phyloP scores from a whole-genome alignment of 2,888 invertebrate genomes.

The Tanypteryx hageni region DNA sequence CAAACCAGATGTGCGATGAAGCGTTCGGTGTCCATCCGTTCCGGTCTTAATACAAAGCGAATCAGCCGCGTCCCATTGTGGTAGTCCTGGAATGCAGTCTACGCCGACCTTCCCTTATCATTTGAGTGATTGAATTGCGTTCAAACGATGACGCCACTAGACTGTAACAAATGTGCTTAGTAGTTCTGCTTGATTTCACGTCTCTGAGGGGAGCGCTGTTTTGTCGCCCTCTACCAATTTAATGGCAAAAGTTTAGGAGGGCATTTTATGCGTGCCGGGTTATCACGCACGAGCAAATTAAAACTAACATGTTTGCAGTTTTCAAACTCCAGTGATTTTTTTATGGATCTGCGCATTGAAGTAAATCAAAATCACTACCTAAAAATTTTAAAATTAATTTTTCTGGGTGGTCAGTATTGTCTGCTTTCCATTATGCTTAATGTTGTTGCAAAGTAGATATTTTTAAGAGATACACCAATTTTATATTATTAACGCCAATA shows the following conservation, averaged over 20 bases:
- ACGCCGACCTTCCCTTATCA: background rate
- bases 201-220: background rate
- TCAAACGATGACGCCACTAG: background rate
- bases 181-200: background rate
- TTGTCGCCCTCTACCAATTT: background rate
- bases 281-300: background rate
- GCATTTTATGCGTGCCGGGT: background rate
- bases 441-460: too few relatives aligned
- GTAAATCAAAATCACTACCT: too few relatives aligned
- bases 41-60: background rate
- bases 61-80: background rate
- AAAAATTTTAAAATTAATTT: too few relatives aligned
- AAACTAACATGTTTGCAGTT: too few relatives aligned
- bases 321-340: too few relatives aligned
- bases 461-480: too few relatives aligned
- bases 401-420: too few relatives aligned
- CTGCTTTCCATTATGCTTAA: too few relatives aligned
- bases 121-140: background rate
- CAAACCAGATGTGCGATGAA: background rate
- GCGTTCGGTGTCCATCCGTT: background rate
- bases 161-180: background rate
- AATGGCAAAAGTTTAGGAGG: background rate
- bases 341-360: too few relatives aligned
- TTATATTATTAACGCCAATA: too few relatives aligned
- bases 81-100: background rate